These are phyloP conservation scores for Petromus typicus DNA, from an alignment of 2,113 vertebrate genomes.

Conservation along the genomic window DNA sequence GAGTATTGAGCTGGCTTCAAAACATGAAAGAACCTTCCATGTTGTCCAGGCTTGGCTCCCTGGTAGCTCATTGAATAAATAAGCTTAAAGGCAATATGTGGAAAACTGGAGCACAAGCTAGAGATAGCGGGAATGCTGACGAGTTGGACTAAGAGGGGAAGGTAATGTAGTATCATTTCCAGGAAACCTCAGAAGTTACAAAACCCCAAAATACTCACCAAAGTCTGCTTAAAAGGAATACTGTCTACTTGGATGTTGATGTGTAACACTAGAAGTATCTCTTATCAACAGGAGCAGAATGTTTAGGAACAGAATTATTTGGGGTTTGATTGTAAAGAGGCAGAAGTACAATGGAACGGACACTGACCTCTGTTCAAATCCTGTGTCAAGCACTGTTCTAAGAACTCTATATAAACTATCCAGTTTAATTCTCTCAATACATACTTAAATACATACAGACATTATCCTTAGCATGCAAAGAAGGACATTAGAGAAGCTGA, in stretches of 20 bases:
- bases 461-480: not conserved
- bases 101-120: not conserved
- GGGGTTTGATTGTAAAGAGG: not conserved
- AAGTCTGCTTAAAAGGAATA: not conserved
- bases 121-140: too few relatives aligned
- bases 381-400: not conserved
- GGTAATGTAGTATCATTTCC: not conserved
- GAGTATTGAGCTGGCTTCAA: not conserved
- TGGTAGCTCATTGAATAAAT: not conserved
- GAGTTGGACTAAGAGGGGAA: not conserved
- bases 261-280: not conserved
- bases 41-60: not conserved
- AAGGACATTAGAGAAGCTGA: not conserved
- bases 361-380: not conserved
- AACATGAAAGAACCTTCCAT: not conserved
- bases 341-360: not conserved
- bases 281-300: not conserved
- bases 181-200: not conserved
- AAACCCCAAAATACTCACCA: not conserved
- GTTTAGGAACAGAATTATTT: not conserved
- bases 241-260: not conserved
- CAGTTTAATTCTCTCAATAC: slow-evolving; percentile 2
- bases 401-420: not conserved
- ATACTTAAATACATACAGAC: not conserved
- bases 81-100: not conserved